Conservation (phyloP, 2,797 vertebrate species). For the Acestrorhynchus altus region DNA sequence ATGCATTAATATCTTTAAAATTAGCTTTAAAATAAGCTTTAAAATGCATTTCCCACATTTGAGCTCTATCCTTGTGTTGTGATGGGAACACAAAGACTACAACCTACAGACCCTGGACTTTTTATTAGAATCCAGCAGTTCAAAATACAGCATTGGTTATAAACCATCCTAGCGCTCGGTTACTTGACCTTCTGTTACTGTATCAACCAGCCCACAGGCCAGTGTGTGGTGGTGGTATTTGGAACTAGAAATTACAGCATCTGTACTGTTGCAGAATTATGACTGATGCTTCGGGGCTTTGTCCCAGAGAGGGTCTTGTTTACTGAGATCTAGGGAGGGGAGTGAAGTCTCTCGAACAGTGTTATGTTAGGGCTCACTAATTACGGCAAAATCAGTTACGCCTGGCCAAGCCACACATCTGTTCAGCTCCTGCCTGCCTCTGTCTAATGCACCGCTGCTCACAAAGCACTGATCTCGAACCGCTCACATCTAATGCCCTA, state of each 20-base stretch:
- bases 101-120: not conserved
- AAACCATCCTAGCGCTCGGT: slow-evolving; percentile 1
- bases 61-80: too few relatives aligned
- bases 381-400: slow-evolving; percentile 61
- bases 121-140: not conserved
- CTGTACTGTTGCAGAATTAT: slow-evolving; percentile 28
- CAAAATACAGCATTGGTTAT: not conserved
- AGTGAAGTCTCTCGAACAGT: slow-evolving; percentile 53
- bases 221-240: slow-evolving; percentile 28
- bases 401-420: slow-evolving; percentile 62
- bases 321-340: slow-evolving; percentile 37
- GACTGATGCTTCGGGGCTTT: slow-evolving; percentile 32
- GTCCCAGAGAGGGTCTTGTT: slow-evolving; percentile 20
- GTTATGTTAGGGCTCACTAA: slow-evolving; percentile 62
- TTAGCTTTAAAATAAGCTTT: too few relatives aligned
- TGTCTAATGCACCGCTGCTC: slow-evolving; percentile 57
- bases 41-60: too few relatives aligned
- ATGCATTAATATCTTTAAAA: too few relatives aligned
- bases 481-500: slow-evolving; percentile 28
- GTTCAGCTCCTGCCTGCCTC: slow-evolving; percentile 50
- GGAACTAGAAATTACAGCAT: slow-evolving; percentile 45
- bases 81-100: too few relatives aligned
- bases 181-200: slow-evolving; percentile 7
- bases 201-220: not conserved
- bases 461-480: slow-evolving; percentile 34